Evolutionary conservation across 2,888 invertebrate genomes (phyloP).

Genomic region (Chesias legatella): DNA sequence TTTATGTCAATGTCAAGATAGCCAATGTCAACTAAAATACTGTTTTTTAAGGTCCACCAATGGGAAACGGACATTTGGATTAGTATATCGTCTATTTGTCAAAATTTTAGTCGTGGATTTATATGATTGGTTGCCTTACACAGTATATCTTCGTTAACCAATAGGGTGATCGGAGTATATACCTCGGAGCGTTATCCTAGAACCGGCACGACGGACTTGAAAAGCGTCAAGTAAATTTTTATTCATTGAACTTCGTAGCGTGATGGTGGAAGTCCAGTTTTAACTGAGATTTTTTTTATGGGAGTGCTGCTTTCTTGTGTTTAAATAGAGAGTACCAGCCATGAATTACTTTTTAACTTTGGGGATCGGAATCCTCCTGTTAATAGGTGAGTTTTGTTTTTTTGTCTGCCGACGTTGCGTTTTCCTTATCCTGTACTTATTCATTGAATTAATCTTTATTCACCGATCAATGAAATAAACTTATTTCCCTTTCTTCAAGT

Average conservation of each 20-base stretch:
- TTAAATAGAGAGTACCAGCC: conserved; percentile 18
- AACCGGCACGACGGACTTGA: too few species aligned
- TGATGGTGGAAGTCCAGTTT: conserved; percentile 9
- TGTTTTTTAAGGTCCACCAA: conserved; percentile 41
- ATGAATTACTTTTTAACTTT: conserved; percentile 68
- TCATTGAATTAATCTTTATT: too few species aligned
- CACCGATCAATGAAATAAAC: neutral
- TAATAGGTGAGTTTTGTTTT: conserved; percentile 55
- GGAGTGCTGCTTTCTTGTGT: conserved; percentile 5
- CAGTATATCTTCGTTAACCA: neutral
- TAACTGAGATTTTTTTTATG: neutral
- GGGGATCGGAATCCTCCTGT: conserved; percentile 56
- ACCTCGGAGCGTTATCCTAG: too few species aligned
- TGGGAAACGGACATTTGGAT: conserved; percentile 61
- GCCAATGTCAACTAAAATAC: too few species aligned
- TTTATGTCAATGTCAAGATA: too few species aligned
- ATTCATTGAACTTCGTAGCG: conserved; percentile 1
- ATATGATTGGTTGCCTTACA: conserved; percentile 44
- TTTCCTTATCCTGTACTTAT: neutral
- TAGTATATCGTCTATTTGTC: conserved; percentile 51
- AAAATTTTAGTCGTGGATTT: conserved; percentile 46
- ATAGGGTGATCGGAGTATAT: too few species aligned
- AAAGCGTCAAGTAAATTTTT: neutral
- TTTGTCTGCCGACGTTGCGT: conserved; percentile 33
- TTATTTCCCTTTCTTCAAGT: neutral